A percentile compares a stretch with the other conserved stretches of the same genome.
These are phyloP conservation scores for Diadromus collaris DNA, from an alignment of 2,888 invertebrate genomes.

Conservation along the genomic window DNA sequence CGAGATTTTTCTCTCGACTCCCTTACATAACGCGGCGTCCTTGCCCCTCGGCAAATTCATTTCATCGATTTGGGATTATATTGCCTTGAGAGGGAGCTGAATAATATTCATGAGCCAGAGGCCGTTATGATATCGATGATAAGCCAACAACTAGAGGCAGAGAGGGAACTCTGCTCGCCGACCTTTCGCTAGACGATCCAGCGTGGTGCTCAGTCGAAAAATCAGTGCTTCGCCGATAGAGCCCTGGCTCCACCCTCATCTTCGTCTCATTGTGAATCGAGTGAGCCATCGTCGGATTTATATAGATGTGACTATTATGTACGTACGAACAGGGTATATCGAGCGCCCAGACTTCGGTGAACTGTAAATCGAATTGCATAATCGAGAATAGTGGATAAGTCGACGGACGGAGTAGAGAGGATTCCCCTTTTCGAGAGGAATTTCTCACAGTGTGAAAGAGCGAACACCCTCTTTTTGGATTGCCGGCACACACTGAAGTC, in stretches of 20 bases:
- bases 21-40: constrained; percentile 5
- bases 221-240: constrained; percentile 63
- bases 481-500: background rate
- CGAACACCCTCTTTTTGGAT: constrained; percentile 19
- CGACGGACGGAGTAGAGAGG: background rate
- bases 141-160: constrained; percentile 17
- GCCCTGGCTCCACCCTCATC: constrained; percentile 32
- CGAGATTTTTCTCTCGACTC: constrained; percentile 22
- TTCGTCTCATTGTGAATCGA: constrained; percentile 54
- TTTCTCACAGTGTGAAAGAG: constrained; percentile 31
- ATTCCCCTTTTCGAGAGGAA: constrained; percentile 11
- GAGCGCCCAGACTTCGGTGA: constrained; percentile 5
- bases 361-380: constrained; percentile 49
- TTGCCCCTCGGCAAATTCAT: constrained; percentile 70
- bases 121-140: constrained; percentile 78
- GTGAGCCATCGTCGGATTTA: constrained; percentile 39
- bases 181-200: constrained; percentile 58
- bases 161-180: constrained; percentile 22
- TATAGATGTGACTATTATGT: constrained; percentile 26
- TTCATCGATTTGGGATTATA: constrained; percentile 78
- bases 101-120: constrained; percentile 77
- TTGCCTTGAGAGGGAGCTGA: constrained; percentile 74
- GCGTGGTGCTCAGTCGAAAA: constrained; percentile 69
- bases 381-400: constrained; percentile 43
- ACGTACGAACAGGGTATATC: constrained; percentile 14